Base-by-base conservation (phyloP, 2,113 vertebrate species). In the Isurus oxyrinchus region DNA sequence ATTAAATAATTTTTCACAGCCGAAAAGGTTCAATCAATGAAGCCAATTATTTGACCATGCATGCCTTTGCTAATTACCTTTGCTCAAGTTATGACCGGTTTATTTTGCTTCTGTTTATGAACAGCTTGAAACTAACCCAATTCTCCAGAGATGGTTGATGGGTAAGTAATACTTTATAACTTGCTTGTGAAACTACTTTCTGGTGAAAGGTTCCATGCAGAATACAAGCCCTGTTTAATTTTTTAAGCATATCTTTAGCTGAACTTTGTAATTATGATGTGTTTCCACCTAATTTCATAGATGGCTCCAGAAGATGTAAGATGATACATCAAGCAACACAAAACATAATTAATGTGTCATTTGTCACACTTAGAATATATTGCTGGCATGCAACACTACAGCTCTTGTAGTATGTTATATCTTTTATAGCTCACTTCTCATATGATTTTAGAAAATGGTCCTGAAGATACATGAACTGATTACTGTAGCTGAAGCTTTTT, bases 31-130 rank as follows among this genome's bases (percentile, higher is more conserved):
- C 11, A 59, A n/a, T 91, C 55, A 91, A 19, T 59, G 14, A 59
- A 61, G 88, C 55, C 55, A 59, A 59, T 91, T 91, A n/a, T 91
- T 91, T 91, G 88, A 91, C 14, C 55, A 61, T 19, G 55, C 31
- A 91, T 91, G 31, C 88, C 57, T 59, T 91, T 90, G 25, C 23
- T 90, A 90, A 90, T 90, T 90, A 90, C 23, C 53, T 90, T 55
- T 57, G 87, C 31, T 90, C 25, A 57, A 55, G 25, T 55, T 88
- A 88, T 55, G 53, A 57, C 49, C 53, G 53, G 25, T 31, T 57
- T 90, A 90, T 53, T 90, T 90, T 90, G 87, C 53, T 90, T 55
- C 25, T 57, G 87, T 27, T 88, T 88, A 53, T 90, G 53, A 21
- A 57, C 25, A 55, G 10, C 27, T 55, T 57, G 53, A 90, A 90